These are phyloP conservation scores for Chloromyia formosa DNA, from an alignment of 2,888 invertebrate genomes.

Conservation along the genomic window DNA sequence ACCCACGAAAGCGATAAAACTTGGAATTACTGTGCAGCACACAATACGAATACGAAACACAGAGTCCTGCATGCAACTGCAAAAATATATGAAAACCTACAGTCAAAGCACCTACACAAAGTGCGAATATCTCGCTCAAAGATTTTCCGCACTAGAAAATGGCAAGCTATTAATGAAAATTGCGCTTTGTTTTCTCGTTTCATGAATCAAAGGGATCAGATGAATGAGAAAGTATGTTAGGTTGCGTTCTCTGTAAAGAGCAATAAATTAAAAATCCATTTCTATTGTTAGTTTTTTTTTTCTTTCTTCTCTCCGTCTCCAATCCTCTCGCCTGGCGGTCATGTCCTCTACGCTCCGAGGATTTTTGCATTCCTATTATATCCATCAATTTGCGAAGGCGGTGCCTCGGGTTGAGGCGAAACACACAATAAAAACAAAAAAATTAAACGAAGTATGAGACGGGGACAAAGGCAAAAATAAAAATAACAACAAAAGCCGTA, in stretches of 20 bases:
- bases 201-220: slow-evolving; percentile 39
- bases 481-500: slow-evolving; percentile 13
- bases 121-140: slow-evolving; percentile 32
- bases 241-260: slow-evolving; percentile 38
- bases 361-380: slow-evolving; percentile 25
- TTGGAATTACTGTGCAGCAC: no score
- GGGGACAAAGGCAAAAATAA: slow-evolving; percentile 4
- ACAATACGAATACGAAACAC: no score
- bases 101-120: slow-evolving; percentile 25
- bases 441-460: not conserved
- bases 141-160: slow-evolving; percentile 38
- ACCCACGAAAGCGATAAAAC: no score
- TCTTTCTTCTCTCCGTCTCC: not conserved
- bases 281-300: slow-evolving; percentile 37
- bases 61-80: no score
- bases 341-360: not conserved
- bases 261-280: slow-evolving; percentile 43
- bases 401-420: slow-evolving; percentile 15
- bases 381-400: slow-evolving; percentile 34
- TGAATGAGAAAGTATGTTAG: slow-evolving; percentile 37
- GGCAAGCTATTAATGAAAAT: slow-evolving; percentile 41
- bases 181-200: slow-evolving; percentile 42
- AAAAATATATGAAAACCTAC: no score
- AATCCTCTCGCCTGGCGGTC: no score
- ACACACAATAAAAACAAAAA: slow-evolving; percentile 27